Base-by-base conservation (phyloP, 1,140 invertebrate genomes). In the Hyles vespertilio region DNA sequence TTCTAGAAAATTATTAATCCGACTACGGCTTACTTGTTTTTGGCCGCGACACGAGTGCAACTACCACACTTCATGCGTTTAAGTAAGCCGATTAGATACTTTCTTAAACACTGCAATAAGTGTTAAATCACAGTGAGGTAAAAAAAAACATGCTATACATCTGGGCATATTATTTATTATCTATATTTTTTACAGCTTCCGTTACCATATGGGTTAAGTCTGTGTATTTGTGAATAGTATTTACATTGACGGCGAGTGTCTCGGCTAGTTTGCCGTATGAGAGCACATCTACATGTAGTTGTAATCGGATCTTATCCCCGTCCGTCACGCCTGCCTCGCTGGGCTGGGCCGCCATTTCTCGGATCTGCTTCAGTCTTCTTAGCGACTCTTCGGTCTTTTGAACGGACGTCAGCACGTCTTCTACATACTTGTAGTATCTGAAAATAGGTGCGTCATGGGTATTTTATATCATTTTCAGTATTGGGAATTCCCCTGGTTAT, bases 351-450 rank as follows among this genome's bases (percentile, higher is more conserved):
- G 90, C 90, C 74, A 92, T 93, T 57, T 95, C 94, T 63, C 95
- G 90, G 51, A 95, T 94, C 89, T 96, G 96, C 81, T 98, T 98
- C 57, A 99, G 90, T 67, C 95, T 92, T 77, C 94, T 92, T 48
- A 98, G 87, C 68, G 96, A 98, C 77, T 98, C 97, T 82, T 98
- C 97, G 67, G 97, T 98, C 90, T 96, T 97, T 81, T 96, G 96
- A 1, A 98, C 97, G 3, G 97, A 98, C 44, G 93, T 96, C 55
- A 99, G 89, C 3, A 98, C 96, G 87, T 98, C 96, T 61, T 91
- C 92, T 9, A 98, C 96, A 62, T 94, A 92, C 63, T 90, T 92
- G 65, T 92, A 93, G 90, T 97, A 98, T 65, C 96, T 97, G 75
- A 59, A 91, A 91, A 58, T 10, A 47, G 46, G 10, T 47, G 46